These are phyloP conservation scores for Zhuqinia jingwanae DNA, from an alignment of 2,888 invertebrate genomes.

Conservation along the genomic window DNA sequence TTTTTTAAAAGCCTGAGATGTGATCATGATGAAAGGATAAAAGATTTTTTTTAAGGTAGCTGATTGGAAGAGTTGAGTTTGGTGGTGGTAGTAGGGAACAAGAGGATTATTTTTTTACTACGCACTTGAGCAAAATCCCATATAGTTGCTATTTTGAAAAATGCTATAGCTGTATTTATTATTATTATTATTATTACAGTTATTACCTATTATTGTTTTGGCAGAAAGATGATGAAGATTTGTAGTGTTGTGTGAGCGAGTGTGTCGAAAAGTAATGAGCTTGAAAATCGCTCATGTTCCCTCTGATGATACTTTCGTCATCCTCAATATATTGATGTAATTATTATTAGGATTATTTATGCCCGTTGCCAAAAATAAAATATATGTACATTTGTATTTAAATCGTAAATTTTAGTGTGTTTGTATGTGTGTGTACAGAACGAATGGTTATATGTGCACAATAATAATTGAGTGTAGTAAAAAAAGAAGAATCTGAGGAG, in stretches of 20 bases:
- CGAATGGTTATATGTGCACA: background rate
- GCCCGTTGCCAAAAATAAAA: conserved; percentile 37
- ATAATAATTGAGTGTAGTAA: conserved; percentile 12
- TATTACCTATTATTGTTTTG: too few species aligned
- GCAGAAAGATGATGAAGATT: too few species aligned
- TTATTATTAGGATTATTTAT: conserved; percentile 26
- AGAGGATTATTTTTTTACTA: background rate
- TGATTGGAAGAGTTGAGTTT: too few species aligned
- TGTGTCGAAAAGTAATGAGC: conserved; percentile 36
- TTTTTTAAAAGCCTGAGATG: background rate
- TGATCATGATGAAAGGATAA: background rate
- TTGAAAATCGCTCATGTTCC: conserved; percentile 35
- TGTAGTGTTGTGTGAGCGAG: background rate
- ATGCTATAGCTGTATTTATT: too few species aligned
- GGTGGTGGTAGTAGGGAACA: too few species aligned
- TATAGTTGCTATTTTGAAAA: background rate
- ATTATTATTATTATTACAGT: too few species aligned
- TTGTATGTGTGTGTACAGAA: background rate
- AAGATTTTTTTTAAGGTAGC: background rate
- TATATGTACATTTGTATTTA: conserved; percentile 2
- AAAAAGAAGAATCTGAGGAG: conserved; percentile 32
- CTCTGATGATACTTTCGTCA: background rate
- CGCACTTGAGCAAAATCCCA: background rate
- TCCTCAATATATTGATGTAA: conserved; percentile 19
- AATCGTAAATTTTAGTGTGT: background rate